Base-by-base conservation (phyloP, 1,140 invertebrate genomes). In the Calosoma granatense region DNA sequence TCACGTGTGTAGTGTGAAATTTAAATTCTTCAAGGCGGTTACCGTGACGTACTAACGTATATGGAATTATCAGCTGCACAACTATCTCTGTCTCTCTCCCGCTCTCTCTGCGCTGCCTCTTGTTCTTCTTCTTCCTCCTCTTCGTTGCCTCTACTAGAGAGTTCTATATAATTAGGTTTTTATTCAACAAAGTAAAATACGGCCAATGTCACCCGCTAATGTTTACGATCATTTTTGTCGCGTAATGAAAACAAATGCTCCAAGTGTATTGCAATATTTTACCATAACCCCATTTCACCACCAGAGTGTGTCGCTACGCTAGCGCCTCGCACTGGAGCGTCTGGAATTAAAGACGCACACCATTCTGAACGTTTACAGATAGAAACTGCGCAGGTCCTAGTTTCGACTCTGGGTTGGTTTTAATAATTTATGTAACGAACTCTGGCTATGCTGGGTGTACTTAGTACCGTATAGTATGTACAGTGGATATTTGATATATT, bases 241-340 rank as follows among this genome's bases (percentile, higher is more conserved):
- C 56, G 51, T 59, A 61, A 61, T 61, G 60, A 61, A 59, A 57
- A 61, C 53, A 56, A 59, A 61, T 61, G 57, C 53, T n/a, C 52
- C 17, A 36, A 56, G 60, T 54, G 55, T 53, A 56, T 59, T 56
- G 54, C 60, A 23, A 59, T 59, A 59, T 59, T 59, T 59, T 56
- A 59, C 41, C 47, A 59, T 56, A 56, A 21, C 17, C 47, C 47
- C 54, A 17, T 47, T 47, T 47, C 17, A 6, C 4, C 41, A 47
- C 41, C 9, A 3, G 4, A 47, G 9, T 17, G 17, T n/a, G n/a
- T 36, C 6, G n/a, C n/a, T n/a, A n/a, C 26, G n/a, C 26, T 36
- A 36, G 26, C n/a, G 26, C 26, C n/a, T n/a, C 26, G 26, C 26
- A 36, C n/a, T 6, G 26, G 26, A 36, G 26, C 26, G 26, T 36